A percentile compares a stretch with the other conserved stretches of the same genome.
phyloP scores from a whole-genome alignment of 2,797 vertebrate species.

The Emys orbicularis region DNA sequence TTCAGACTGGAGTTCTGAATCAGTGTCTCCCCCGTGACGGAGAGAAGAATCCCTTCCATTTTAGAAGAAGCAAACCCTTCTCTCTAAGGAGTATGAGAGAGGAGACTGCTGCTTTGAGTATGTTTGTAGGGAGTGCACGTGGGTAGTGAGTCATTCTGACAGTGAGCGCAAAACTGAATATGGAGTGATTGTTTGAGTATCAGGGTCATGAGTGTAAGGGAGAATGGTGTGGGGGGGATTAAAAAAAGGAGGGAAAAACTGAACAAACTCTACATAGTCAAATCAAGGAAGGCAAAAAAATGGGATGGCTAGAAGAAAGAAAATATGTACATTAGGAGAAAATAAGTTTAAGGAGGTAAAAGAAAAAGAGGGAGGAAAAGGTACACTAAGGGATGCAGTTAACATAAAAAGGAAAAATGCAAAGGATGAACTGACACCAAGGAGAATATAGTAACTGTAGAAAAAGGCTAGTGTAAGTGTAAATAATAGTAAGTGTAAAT shows the following conservation, averaged over 20 bases:
- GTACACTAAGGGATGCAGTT: background rate
- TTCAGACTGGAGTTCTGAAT: background rate
- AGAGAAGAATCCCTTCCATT: background rate
- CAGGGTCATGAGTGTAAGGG: rapidly evolving
- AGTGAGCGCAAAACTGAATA: background rate
- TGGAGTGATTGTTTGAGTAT: background rate
- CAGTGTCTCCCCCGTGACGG: background rate
- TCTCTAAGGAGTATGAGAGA: background rate
- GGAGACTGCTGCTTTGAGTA: background rate
- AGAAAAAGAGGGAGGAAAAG: background rate
- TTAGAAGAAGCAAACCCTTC: background rate
- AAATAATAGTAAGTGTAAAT: conserved; percentile 24
- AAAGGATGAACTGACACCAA: conserved; percentile 40
- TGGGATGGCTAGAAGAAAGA: background rate
- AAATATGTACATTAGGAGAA: background rate
- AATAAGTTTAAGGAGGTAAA: background rate
- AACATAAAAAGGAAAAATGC: background rate
- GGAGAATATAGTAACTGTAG: conserved; percentile 33
- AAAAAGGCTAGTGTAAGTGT: background rate
- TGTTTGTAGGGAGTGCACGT: background rate
- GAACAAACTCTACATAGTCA: background rate
- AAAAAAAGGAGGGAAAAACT: background rate
- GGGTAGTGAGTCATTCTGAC: background rate
- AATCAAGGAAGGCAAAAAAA: background rate
- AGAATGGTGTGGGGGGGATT: background rate